Base-by-base conservation (phyloP, 2,113 vertebrate genomes). In the Callipepla californica region DNA sequence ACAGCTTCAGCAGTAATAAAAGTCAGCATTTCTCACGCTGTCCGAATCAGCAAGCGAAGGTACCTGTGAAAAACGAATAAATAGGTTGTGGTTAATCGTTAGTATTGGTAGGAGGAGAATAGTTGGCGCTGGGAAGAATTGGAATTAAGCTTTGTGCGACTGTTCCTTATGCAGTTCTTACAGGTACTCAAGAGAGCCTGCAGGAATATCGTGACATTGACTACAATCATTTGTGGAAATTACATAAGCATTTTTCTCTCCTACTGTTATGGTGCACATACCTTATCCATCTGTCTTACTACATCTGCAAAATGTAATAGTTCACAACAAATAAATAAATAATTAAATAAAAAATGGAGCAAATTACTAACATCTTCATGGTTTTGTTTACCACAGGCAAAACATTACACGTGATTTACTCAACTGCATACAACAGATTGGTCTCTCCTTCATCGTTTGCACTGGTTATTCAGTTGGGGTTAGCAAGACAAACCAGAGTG, bases 11-110 rank as follows among this genome's bases (percentile, higher is more conserved):
- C 7, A 2, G 22, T 10, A 7, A 12, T 9, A 1, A 14, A 42
- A 9, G 8, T 0, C 22, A 6, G 19, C 55, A 2, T 13, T 30
- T 48, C 13, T 50, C 40, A 9, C 3, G 25, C 7, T 30, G 45
- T 22, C 26, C n/a, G 4, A 10, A 47, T 50, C 4, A 4, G 23
- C 0, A 13, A 38, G 32, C 13, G 18, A 53, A 32, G 23, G 59
- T 44, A 48, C 6, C 44, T 36, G 62, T 11, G 58, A 61, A 2
- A 8, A 69, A 16, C 23, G 45, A 57, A 47, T 26, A 48, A 59
- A 75, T 4, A 16, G 13, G 7, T 6, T 7, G 45, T 38, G 21
- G 57, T 4, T 28, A 16, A n/a, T 8, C 42, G 13, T 23, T 69
- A 50, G 13, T 25, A 8, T n/a, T 57, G 40, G 15, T 18, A 23